A percentile compares a stretch with the other conserved stretches of the same genome.
Conservation (phyloP, 2,888 invertebrate genomes). For the Drosophila kambysellisi region DNA sequence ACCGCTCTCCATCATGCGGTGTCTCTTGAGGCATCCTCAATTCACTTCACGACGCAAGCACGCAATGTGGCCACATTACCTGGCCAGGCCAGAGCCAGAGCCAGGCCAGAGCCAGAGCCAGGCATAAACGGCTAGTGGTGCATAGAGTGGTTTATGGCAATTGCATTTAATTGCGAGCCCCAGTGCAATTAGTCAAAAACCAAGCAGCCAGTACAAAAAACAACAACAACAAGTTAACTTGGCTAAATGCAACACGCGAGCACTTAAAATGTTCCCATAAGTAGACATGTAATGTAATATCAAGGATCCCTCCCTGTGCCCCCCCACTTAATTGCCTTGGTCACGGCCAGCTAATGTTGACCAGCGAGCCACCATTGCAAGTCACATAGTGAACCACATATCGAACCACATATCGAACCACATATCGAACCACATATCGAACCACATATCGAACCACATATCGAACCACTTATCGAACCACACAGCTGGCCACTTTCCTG, state of each 20-base stretch:
- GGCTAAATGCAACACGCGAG: slow-evolving; percentile 59
- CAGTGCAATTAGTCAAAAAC: slow-evolving; percentile 71
- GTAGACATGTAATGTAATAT: slow-evolving; percentile 64
- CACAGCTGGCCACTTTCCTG: background rate
- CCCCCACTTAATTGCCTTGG: slow-evolving; percentile 42
- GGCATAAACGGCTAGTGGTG: background rate
- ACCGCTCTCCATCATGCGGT: slow-evolving; percentile 48
- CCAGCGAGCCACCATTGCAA: background rate
- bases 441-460: background rate
- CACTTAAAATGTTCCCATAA: slow-evolving; percentile 54
- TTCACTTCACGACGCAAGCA: slow-evolving; percentile 14
- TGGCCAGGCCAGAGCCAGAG: background rate
- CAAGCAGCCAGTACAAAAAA: slow-evolving; percentile 19
- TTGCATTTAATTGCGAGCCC: slow-evolving; percentile 59
- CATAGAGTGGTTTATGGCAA: slow-evolving; percentile 27
- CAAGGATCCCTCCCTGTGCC: slow-evolving; percentile 21
- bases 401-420: background rate
- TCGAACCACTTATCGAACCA: background rate
- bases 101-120: too few species aligned
- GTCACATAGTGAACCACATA: background rate
- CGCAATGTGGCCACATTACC: slow-evolving; percentile 35
- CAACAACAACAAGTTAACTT: slow-evolving; percentile 25
- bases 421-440: background rate
- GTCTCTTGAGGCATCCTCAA: slow-evolving; percentile 35
- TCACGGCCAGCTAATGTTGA: slow-evolving; percentile 33